Percentiles rank a stretch among this genome's conserved stretches.
Evolutionary conservation across 2,888 invertebrate genomes (phyloP).

Genomic region (Caenorhabditis sp.): DNA sequence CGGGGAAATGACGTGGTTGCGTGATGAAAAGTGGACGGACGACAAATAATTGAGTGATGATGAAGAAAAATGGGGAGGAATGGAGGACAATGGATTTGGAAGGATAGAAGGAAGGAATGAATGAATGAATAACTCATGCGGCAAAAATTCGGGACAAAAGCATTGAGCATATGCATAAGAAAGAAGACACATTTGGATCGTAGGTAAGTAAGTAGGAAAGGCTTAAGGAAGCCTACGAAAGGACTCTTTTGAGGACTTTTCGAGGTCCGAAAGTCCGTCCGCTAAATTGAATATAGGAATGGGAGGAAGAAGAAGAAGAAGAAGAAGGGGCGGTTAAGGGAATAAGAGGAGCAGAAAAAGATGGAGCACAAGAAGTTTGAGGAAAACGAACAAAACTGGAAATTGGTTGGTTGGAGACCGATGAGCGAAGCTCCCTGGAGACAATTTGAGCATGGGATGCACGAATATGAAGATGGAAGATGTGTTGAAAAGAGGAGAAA

Average conservation of each 20-base stretch:
- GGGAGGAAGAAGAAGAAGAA: slow-evolving; percentile 4
- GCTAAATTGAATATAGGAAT: slow-evolving; percentile 48
- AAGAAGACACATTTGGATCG: too few species aligned
- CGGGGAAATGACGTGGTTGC: slow-evolving; percentile 6
- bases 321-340: slow-evolving; percentile 9
- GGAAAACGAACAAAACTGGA: slow-evolving; percentile 31
- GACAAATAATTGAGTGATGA: slow-evolving; percentile 53
- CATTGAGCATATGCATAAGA: background rate
- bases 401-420: slow-evolving; percentile 53
- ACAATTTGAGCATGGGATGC: slow-evolving; percentile 17
- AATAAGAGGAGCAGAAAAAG: background rate
- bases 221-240: background rate
- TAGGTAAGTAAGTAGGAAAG: slow-evolving; percentile 6
- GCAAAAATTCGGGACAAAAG: background rate
- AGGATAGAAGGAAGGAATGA: slow-evolving; percentile 13
- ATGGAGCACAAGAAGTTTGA: slow-evolving; percentile 18
- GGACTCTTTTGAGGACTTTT: slow-evolving; percentile 11
- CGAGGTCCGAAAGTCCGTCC: slow-evolving; percentile 25
- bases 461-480: slow-evolving; percentile 51
- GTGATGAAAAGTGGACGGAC: background rate
- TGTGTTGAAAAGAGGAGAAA: slow-evolving; percentile 35
- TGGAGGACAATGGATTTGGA: slow-evolving; percentile 17
- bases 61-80: slow-evolving; percentile 28
- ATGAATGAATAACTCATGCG: slow-evolving; percentile 48
- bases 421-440: slow-evolving; percentile 44